phyloP scores from a whole-genome alignment of 35 echinoderm and acorn worm genomes.

The Anneissia japonica region DNA sequence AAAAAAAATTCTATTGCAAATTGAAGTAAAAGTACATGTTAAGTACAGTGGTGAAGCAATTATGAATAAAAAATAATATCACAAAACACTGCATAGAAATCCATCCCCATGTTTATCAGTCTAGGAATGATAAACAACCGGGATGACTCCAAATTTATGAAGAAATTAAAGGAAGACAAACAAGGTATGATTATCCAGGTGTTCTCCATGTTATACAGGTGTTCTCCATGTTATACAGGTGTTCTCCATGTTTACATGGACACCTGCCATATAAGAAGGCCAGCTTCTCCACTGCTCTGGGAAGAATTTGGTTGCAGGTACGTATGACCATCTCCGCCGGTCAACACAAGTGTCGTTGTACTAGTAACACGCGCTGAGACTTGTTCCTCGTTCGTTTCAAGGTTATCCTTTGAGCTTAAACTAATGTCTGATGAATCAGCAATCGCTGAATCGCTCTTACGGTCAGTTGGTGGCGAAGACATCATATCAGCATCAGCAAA shows the following conservation, averaged over 20 bases:
- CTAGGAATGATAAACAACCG: too few relatives aligned
- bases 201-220: too few relatives aligned
- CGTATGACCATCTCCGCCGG: slow-evolving; percentile 81
- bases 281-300: slow-evolving; percentile 57
- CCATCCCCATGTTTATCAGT: too few relatives aligned
- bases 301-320: slow-evolving; percentile 34
- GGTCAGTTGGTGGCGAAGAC: not conserved
- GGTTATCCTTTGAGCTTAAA: not conserved
- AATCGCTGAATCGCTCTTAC: not conserved
- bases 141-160: too few relatives aligned
- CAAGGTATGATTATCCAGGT: too few relatives aligned
- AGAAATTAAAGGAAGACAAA: too few relatives aligned
- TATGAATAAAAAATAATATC: too few relatives aligned
- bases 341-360: slow-evolving; percentile 72
- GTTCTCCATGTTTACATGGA: slow-evolving; percentile 74
- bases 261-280: slow-evolving; percentile 91
- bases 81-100: too few relatives aligned
- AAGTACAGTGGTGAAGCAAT: too few relatives aligned
- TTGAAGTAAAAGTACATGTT: too few relatives aligned
- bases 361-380: slow-evolving; percentile 79
- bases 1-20: too few relatives aligned
- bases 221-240: too few relatives aligned
- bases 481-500: slow-evolving; percentile 29
- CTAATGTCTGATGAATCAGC: not conserved
- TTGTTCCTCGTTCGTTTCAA: slow-evolving; percentile 38